Evolutionary conservation across 2,797 vertebrate species (phyloP), one percentile per base, ranked within the genome.

Genomic region (Perodicticus potto): DNA sequence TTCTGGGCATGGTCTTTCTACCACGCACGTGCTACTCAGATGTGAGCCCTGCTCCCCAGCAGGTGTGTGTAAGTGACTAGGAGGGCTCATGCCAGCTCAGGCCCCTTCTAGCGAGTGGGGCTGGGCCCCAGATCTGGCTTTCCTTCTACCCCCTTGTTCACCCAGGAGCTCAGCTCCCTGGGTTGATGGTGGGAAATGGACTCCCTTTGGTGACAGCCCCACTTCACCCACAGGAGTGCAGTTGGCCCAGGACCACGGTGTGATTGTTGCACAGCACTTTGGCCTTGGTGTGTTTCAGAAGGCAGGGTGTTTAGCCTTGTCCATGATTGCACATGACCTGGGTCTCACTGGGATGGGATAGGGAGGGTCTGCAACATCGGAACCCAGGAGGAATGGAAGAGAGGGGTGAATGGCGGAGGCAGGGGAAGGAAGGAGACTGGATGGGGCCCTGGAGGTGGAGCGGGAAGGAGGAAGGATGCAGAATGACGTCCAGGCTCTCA

Each of bases 311-410:
- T 72, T 32, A 37, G 45, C 72, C 43, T 90, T 34, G 23, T 11
- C n/a, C 27, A 2, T 27, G 83, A 65, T 16, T 1, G 12, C 40
- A 19, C 19, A 57, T 2, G 61, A 27, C 4, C 0, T 2, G 1
- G 72, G 14, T 89, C 76, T 53, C 27, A 32, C 32, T 70, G 32
- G 74, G 22, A 27, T 69, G 6, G 43, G 27, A 59, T 10, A 77
- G 61, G 9, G 25, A 61, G 27, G 65, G 9, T 19, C 82, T 45
- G 67, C 25, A 37, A 13, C 34, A 7, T 67, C 12, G 34, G 32
- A 11, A 11, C 10, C 10, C 1, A 2, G 25, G 65, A 83, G 53
- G 67, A 49, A 49, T 13, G 0, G 13, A 49, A 87, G 91, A 91
- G 76, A 65, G 32, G n/a, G 23, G 19, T 49, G 53, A 61, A 45